Conservation (phyloP, 2,113 vertebrate genomes). For the Cervus canadensis region DNA sequence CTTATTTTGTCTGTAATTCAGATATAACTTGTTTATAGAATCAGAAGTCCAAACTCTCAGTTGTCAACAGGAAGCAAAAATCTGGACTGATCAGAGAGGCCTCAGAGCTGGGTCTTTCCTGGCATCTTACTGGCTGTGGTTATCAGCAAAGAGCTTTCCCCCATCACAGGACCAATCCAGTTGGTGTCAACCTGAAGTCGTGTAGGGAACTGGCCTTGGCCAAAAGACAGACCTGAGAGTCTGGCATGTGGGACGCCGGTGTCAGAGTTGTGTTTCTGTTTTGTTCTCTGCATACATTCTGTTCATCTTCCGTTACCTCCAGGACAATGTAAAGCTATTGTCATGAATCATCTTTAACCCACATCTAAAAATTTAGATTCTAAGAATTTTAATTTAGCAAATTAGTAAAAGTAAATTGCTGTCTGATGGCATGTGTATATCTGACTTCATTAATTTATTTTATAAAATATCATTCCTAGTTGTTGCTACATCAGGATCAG, state of each 20-base stretch:
- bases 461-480: constrained; percentile 76
- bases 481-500: constrained; percentile 95
- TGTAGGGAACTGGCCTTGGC: not conserved
- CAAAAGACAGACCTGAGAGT: not conserved
- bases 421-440: not conserved
- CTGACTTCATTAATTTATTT: constrained; percentile 41
- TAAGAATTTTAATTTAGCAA: not conserved
- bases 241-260: not conserved
- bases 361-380: not conserved
- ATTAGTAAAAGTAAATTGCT: not conserved
- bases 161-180: not conserved
- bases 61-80: not conserved
- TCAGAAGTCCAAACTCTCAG: not conserved
- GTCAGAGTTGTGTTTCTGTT: not conserved
- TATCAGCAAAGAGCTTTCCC: not conserved
- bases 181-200: not conserved
- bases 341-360: not conserved
- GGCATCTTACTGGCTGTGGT: not conserved
- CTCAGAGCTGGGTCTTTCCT: not conserved
- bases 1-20: not conserved
- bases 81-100: not conserved
- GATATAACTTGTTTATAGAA: not conserved
- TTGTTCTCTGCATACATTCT: not conserved
- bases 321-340: not conserved
- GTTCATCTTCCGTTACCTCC: not conserved